Conservation (phyloP, 2,888 invertebrate genomes). For the Folsomia candida region DNA sequence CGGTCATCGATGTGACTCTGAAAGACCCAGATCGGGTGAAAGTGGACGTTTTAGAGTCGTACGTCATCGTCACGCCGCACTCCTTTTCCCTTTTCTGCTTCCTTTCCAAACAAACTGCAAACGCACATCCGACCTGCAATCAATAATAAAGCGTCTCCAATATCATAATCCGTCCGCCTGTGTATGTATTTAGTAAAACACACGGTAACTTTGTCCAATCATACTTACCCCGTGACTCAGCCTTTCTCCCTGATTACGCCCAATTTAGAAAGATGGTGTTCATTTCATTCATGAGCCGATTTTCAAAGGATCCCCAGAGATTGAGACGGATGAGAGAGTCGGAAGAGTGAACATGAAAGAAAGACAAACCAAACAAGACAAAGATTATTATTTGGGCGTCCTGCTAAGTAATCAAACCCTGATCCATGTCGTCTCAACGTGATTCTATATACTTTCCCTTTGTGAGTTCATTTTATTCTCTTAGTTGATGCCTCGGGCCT, state of each 20-base stretch:
- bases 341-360: background rate
- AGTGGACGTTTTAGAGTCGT: constrained; percentile 82
- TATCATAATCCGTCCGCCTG: too few relatives aligned
- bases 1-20: constrained; percentile 77
- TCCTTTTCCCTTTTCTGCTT: constrained; percentile 97
- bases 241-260: constrained; percentile 74
- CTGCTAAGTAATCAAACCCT: background rate
- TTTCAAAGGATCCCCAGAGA: background rate
- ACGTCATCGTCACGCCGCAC: constrained; percentile 88
- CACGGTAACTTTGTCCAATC: too few relatives aligned
- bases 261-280: background rate
- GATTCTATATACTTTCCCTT: background rate
- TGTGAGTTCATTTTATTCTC: background rate
- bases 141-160: too few relatives aligned
- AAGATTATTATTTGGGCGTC: background rate
- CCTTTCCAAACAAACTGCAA: constrained; percentile 94
- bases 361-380: background rate
- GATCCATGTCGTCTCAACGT: background rate
- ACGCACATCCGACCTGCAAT: constrained; percentile 99
- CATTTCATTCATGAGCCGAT: background rate
- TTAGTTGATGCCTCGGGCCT: too few relatives aligned
- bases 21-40: constrained; percentile 93
- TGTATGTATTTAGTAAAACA: too few relatives aligned
- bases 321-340: too few relatives aligned
- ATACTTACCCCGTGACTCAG: constrained; percentile 97